Percentiles rank a stretch among this genome's conserved stretches.
phyloP scores from a whole-genome alignment of 2,797 vertebrate species.

The Lacerta agilis region DNA sequence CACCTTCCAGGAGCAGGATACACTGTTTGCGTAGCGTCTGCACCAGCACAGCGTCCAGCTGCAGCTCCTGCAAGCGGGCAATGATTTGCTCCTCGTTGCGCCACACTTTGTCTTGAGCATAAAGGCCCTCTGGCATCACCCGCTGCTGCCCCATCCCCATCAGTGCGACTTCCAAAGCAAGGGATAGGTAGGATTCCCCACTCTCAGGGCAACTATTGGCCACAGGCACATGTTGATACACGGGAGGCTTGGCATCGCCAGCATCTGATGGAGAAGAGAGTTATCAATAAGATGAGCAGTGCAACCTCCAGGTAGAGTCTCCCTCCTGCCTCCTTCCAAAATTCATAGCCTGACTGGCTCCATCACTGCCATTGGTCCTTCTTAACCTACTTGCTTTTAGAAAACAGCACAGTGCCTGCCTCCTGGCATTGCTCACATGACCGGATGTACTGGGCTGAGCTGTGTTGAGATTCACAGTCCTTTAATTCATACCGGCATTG shows the following conservation, averaged over 20 bases:
- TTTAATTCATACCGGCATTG: not conserved
- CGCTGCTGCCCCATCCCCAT: slow-evolving; percentile 99
- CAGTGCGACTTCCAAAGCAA: slow-evolving; percentile 95
- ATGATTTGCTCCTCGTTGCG: slow-evolving; percentile 98
- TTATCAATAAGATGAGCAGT: not conserved
- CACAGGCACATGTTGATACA: slow-evolving; percentile 93
- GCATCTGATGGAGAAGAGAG: slow-evolving; percentile 78
- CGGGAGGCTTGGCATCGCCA: slow-evolving; percentile 89
- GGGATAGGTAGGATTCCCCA: slow-evolving; percentile 92
- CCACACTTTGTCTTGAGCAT: slow-evolving; percentile 97
- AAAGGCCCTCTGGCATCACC: slow-evolving; percentile 97
- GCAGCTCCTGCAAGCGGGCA: slow-evolving; percentile 91
- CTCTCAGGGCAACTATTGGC: slow-evolving; percentile 81
- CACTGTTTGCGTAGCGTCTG: slow-evolving; percentile 94
- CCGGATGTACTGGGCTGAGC: not conserved
- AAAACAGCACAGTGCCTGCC: not conserved
- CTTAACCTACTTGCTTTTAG: not conserved
- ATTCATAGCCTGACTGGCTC: not conserved
- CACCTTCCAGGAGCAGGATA: slow-evolving; percentile 93
- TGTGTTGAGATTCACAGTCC: not conserved
- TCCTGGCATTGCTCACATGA: not conserved
- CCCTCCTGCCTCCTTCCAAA: not conserved
- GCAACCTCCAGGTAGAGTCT: not conserved
- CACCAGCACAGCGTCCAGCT: slow-evolving; percentile 91
- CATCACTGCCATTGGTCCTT: not conserved